phyloP scores from a whole-genome alignment of 2,888 invertebrate genomes.

The Zhengitettix transpicula region DNA sequence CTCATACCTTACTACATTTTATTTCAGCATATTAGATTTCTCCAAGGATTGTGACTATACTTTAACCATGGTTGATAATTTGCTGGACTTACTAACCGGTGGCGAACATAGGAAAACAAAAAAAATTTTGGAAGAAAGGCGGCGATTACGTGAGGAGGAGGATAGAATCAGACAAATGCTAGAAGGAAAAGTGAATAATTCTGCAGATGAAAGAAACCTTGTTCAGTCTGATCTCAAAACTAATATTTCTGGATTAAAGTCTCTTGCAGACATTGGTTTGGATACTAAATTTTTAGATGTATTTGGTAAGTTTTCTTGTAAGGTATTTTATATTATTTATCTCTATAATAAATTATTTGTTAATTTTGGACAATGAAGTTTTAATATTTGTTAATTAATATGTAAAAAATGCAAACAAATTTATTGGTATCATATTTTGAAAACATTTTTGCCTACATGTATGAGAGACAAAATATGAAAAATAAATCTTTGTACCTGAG shows the following conservation, averaged over 20 bases:
- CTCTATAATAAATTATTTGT: no score
- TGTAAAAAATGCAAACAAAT: no score
- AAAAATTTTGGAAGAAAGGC: conserved; percentile 48
- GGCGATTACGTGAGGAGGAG: conserved; percentile 44
- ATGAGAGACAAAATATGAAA: no score
- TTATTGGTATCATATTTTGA: no score
- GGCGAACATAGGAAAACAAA: conserved; percentile 69
- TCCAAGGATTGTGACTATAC: conserved; percentile 65
- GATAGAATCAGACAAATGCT: conserved; percentile 31
- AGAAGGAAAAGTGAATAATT: conserved; percentile 11
- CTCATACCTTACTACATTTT: conserved; percentile 1
- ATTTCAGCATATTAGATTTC: conserved; percentile 50
- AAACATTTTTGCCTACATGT: no score
- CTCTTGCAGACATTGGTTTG: conserved; percentile 51
- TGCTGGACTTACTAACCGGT: conserved; percentile 65
- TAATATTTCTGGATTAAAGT: conserved; percentile 13
- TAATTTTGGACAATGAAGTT: no score
- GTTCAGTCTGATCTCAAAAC: conserved; percentile 4
- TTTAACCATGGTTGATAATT: conserved; percentile 58
- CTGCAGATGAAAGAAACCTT: not conserved
- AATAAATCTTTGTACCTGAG: no score
- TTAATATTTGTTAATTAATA: no score
- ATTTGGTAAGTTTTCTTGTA: conserved; percentile 29
- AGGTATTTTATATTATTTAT: no score
- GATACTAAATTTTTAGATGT: conserved; percentile 68